These are phyloP conservation scores for Trematocara macrostoma DNA, from an alignment of 2,113 vertebrate species.

Conservation along the genomic window DNA sequence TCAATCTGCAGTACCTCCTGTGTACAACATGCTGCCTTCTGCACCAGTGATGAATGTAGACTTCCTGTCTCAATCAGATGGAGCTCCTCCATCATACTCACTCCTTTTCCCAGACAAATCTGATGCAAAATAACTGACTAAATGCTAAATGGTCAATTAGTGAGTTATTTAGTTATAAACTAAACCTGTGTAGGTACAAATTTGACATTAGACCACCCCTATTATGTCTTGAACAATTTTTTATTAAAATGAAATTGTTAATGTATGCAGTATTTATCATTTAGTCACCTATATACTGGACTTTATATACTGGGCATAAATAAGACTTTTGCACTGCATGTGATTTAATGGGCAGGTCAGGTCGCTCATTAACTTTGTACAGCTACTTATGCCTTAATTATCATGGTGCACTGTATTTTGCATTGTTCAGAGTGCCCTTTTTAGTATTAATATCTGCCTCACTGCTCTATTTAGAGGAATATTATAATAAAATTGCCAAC, in stretches of 20 bases:
- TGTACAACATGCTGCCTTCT: constrained; percentile 15
- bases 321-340: neutral
- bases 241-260: neutral
- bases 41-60: constrained; percentile 23
- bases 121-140: neutral
- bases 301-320: neutral
- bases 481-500: neutral
- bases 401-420: neutral
- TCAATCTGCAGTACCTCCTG: neutral
- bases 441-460: neutral
- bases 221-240: neutral
- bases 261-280: neutral
- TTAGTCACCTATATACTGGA: neutral
- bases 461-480: neutral
- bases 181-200: neutral
- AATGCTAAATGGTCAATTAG: neutral
- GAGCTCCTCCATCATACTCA: constrained; percentile 49
- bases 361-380: neutral
- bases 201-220: neutral
- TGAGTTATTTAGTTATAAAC: neutral
- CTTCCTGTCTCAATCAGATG: constrained; percentile 50
- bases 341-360: neutral
- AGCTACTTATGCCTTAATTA: neutral
- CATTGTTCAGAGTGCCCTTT: neutral
- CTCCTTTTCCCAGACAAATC: constrained; percentile 35